phyloP scores from a whole-genome alignment of 37 sponge, comb jelly and placozoan species.

The Tethya wilhelma region DNA sequence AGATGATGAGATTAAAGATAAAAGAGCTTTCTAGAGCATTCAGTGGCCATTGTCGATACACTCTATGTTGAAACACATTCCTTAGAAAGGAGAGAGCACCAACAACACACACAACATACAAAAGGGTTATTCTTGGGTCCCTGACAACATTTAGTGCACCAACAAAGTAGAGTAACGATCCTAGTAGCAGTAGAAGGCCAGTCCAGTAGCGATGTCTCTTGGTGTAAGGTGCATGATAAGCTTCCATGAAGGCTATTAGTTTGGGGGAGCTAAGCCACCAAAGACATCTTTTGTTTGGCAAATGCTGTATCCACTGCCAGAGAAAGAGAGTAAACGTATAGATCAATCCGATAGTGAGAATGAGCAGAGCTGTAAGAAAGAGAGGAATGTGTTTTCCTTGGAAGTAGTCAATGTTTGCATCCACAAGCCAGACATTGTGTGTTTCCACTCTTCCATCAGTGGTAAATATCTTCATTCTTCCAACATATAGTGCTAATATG shows the following conservation, averaged over 20 bases:
- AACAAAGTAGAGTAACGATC: background rate
- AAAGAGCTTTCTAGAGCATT: no score
- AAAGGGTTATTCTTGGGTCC: no score
- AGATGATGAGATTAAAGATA: no score
- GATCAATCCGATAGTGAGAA: background rate
- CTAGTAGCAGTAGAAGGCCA: background rate
- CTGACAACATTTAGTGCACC: no score
- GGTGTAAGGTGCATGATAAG: slow-evolving; percentile 3
- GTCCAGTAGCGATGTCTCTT: background rate
- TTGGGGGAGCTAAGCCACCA: background rate
- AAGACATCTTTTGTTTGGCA: background rate
- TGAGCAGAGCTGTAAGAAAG: no score
- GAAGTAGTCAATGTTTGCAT: no score
- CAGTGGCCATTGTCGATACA: no score
- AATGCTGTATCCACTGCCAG: background rate
- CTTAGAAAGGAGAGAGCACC: no score
- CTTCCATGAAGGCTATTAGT: background rate
- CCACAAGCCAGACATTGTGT: background rate
- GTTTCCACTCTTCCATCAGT: background rate
- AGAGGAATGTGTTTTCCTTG: no score
- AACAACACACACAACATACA: no score
- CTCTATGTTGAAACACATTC: no score
- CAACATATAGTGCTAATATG: background rate
- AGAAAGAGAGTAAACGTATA: background rate
- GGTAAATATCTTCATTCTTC: background rate